A percentile compares a stretch with the other conserved stretches of the same genome.
phyloP scores from a whole-genome alignment of 2,888 invertebrate genomes.

The Galeopsomyia nigrocyanea region DNA sequence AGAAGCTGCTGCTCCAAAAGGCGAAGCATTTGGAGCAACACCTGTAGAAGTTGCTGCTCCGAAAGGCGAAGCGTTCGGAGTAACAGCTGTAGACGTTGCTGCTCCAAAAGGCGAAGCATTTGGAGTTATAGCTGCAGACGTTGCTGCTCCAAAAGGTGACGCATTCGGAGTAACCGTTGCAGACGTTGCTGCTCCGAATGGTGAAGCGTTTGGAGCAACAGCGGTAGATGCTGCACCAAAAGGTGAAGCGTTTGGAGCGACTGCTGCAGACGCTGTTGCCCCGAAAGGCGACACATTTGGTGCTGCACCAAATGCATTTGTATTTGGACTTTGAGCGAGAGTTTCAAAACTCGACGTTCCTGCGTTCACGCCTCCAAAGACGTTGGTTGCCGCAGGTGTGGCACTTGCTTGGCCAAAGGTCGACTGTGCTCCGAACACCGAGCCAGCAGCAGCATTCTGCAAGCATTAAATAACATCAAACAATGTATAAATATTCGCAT shows the following conservation, averaged over 20 bases:
- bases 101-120: slow-evolving; percentile 27
- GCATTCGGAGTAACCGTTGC: slow-evolving; percentile 17
- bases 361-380: slow-evolving; percentile 50
- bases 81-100: slow-evolving; percentile 12
- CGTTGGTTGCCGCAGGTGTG: slow-evolving; percentile 31
- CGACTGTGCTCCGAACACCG: slow-evolving; percentile 43
- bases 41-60: slow-evolving; percentile 20
- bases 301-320: slow-evolving; percentile 29
- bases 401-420: slow-evolving; percentile 42
- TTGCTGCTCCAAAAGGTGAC: slow-evolving; percentile 26
- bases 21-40: neutral
- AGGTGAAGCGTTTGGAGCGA: slow-evolving; percentile 27
- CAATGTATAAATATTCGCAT: neutral
- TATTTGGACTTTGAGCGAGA: slow-evolving; percentile 35
- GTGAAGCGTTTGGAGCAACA: neutral
- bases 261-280: slow-evolving; percentile 11
- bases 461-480: slow-evolving; percentile 13
- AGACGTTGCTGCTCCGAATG: slow-evolving; percentile 23
- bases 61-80: slow-evolving; percentile 16
- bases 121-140: neutral
- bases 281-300: slow-evolving; percentile 36
- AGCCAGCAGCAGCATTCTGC: slow-evolving; percentile 7
- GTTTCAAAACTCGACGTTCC: slow-evolving; percentile 51
- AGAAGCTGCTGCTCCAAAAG: neutral
- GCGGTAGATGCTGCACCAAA: slow-evolving; percentile 29